Evolutionary conservation across 2,113 vertebrate species (phyloP).

Genomic region (Rostratula benghalensis): DNA sequence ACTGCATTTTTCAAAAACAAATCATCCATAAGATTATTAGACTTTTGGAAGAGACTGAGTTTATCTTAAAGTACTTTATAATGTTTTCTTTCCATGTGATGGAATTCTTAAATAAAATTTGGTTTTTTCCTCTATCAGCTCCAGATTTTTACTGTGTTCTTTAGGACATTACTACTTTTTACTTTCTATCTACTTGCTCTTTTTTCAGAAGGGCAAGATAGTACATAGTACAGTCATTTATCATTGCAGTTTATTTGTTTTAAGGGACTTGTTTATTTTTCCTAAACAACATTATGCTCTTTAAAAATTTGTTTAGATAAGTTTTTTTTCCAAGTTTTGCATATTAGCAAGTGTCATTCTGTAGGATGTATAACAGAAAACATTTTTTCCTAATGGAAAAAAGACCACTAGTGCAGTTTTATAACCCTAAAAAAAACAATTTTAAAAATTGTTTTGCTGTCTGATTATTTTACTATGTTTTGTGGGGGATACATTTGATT

Average conservation of each 20-base stretch:
- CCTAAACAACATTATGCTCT: neutral
- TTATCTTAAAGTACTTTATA: neutral
- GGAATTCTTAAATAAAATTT: neutral
- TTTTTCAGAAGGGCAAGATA: neutral
- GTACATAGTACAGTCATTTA: neutral
- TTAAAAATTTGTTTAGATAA: neutral
- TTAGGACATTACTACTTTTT: neutral
- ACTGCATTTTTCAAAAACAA: neutral
- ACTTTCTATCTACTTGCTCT: neutral
- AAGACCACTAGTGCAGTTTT: fast-evolving
- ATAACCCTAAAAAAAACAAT: neutral
- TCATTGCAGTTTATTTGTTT: neutral
- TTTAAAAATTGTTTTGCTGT: neutral
- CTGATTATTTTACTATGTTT: neutral
- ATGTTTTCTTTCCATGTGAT: neutral
- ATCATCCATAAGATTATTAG: neutral
- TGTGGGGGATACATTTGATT: neutral
- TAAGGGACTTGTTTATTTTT: neutral
- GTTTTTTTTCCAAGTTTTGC: neutral
- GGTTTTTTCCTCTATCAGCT: neutral
- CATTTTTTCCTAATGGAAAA: neutral
- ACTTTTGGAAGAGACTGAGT: neutral
- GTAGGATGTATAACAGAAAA: neutral
- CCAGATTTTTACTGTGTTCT: neutral
- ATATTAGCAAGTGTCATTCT: neutral